These are phyloP conservation scores for Plodia interpunctella DNA, from an alignment of 1,140 invertebrate genomes.

Conservation along the genomic window DNA sequence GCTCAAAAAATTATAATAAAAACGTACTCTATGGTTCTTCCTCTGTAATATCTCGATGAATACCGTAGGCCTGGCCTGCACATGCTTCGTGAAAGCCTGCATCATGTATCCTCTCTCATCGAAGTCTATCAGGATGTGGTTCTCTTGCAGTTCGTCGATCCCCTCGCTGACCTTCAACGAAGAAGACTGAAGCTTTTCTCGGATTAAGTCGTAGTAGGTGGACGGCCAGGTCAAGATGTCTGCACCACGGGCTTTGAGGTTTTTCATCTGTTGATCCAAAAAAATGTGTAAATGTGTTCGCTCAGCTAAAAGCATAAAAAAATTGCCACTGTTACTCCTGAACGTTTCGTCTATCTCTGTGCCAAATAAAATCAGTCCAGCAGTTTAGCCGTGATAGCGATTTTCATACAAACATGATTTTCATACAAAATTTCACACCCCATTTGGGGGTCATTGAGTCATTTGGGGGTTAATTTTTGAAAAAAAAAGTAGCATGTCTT, in stretches of 20 bases:
- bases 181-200: conserved; percentile 85
- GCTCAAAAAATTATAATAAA: no score
- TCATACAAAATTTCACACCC: no score
- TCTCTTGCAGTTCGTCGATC: conserved; percentile 87
- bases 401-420: no score
- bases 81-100: conserved; percentile 98
- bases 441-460: no score
- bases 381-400: no score
- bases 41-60: conserved; percentile 99
- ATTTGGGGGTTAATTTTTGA: no score
- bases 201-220: conserved; percentile 93
- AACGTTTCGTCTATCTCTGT: no score
- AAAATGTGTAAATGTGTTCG: neutral
- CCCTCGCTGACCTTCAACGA: conserved; percentile 91
- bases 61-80: conserved; percentile 97
- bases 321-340: no score
- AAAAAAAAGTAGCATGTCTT: no score
- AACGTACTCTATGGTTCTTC: conserved; percentile 94
- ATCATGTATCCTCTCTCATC: conserved; percentile 98
- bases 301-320: no score
- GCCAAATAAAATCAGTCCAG: no score
- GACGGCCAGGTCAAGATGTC: conserved; percentile 94
- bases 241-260: conserved; percentile 89
- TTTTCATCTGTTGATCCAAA: conserved; percentile 81
- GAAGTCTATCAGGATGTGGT: conserved; percentile 97